Conservation (phyloP, 2,888 invertebrate genomes). For the Ophonus ardosiacus region DNA sequence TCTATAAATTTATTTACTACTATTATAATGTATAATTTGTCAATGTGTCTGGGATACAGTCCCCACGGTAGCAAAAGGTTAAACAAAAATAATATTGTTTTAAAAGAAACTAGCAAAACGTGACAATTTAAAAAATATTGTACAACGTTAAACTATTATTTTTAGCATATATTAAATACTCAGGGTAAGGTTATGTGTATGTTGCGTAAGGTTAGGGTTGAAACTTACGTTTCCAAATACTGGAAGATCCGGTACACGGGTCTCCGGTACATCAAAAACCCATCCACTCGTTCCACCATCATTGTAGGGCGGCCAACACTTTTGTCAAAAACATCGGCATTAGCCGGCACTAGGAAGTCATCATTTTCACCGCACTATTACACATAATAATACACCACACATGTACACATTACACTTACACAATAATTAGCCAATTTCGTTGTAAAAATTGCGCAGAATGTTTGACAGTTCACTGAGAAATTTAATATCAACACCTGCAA, state of each 20-base stretch:
- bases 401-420: neutral
- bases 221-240: conserved; percentile 89
- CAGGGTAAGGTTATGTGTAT: neutral
- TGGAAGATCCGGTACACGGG: conserved; percentile 90
- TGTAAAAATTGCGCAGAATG: neutral
- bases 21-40: too few species aligned
- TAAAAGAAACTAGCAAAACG: too few species aligned
- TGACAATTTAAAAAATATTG: too few species aligned
- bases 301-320: conserved; percentile 69
- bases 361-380: conserved; percentile 2
- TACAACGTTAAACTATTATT: too few species aligned
- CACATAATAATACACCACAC: neutral
- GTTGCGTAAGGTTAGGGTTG: conserved; percentile 21
- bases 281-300: conserved; percentile 87
- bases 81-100: too few species aligned
- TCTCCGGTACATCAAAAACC: conserved; percentile 87
- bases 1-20: too few species aligned
- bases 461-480: neutral
- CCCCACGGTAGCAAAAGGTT: too few species aligned
- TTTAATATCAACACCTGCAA: conserved; percentile 17
- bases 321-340: neutral
- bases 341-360: conserved; percentile 6
- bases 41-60: too few species aligned
- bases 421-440: neutral
- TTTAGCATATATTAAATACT: neutral